A percentile compares a stretch with the other conserved stretches of the same genome.
Evolutionary conservation across 2,888 invertebrate genomes (phyloP).

Genomic region (Erannis defoliaria): DNA sequence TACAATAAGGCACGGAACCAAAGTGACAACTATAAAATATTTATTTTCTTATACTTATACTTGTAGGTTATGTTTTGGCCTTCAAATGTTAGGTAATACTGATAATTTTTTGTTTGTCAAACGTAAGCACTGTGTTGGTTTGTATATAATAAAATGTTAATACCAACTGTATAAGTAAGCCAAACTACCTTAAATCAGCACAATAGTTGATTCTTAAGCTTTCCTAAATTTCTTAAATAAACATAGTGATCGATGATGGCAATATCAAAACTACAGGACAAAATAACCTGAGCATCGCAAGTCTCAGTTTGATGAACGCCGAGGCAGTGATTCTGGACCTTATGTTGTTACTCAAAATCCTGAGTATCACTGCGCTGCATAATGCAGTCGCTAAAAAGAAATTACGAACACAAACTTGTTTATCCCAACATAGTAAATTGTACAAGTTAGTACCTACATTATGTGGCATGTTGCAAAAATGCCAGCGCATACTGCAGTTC

Average conservation of each 20-base stretch:
- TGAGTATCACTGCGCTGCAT: too few species aligned
- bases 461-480: constrained; percentile 44
- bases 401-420: background rate
- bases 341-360: too few species aligned
- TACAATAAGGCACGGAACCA: constrained; percentile 42
- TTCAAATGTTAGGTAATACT: background rate
- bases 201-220: too few species aligned
- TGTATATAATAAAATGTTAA: background rate
- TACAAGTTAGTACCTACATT: constrained; percentile 6
- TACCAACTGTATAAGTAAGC: too few species aligned
- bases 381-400: constrained; percentile 4
- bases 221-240: too few species aligned
- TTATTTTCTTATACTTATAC: constrained; percentile 25
- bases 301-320: too few species aligned
- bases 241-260: too few species aligned
- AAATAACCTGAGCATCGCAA: too few species aligned
- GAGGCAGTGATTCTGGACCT: too few species aligned
- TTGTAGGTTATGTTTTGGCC: constrained; percentile 1
- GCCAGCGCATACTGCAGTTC: constrained; percentile 67
- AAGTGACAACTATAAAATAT: constrained; percentile 41
- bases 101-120: background rate
- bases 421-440: constrained; percentile 3
- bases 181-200: too few species aligned
- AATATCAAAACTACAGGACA: too few species aligned
- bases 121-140: background rate